phyloP scores from a whole-genome alignment of 2,888 invertebrate genomes.

The Erannis defoliaria region DNA sequence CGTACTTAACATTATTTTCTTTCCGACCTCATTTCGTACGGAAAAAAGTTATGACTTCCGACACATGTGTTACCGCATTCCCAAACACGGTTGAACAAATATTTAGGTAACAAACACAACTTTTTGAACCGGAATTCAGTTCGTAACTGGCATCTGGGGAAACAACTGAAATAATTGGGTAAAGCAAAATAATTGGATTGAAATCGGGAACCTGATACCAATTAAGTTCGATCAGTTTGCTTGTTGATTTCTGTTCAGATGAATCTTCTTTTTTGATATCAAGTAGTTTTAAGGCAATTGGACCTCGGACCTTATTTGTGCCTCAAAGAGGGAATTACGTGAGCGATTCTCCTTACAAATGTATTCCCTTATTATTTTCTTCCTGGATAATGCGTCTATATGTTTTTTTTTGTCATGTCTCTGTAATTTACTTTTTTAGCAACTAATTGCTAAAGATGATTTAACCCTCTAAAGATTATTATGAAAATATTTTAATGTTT shows the following conservation, averaged over 20 bases:
- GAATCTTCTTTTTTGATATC: neutral
- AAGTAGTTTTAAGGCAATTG: neutral
- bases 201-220: conserved; percentile 13
- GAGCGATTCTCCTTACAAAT: no score
- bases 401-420: no score
- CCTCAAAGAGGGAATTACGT: no score
- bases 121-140: conserved; percentile 6
- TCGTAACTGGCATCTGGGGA: conserved; percentile 12
- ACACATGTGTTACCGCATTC: conserved; percentile 6
- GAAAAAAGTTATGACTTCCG: conserved; percentile 17
- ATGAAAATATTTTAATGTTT: no score
- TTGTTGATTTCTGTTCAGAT: conserved; percentile 2
- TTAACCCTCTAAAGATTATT: no score
- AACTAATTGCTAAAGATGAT: no score
- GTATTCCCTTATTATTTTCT: no score
- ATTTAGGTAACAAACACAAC: conserved; percentile 12
- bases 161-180: conserved; percentile 13
- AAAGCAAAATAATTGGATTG: conserved; percentile 9
- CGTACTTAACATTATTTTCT: conserved; percentile 7
- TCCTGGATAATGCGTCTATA: no score
- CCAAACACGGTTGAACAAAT: conserved; percentile 4
- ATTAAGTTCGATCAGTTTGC: conserved; percentile 1
- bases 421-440: no score
- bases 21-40: conserved; percentile 15
- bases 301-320: no score